Percentiles rank a stretch among this genome's conserved stretches.
Conservation (phyloP, 23 tunicate species). For the Phallusia fumigata region DNA sequence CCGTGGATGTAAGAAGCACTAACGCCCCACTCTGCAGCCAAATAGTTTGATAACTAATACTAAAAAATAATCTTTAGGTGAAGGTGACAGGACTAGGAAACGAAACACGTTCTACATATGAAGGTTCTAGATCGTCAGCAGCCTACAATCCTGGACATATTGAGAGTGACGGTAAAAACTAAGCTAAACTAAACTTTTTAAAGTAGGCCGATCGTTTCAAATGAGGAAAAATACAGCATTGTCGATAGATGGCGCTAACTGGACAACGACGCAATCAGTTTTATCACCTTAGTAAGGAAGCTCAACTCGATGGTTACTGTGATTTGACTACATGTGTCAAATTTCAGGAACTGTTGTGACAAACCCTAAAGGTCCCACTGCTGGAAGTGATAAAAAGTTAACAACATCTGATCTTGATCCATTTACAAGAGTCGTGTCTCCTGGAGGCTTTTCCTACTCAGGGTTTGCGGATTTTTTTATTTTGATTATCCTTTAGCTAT, state of each 20-base stretch:
- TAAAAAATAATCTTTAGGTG: constrained; percentile 4
- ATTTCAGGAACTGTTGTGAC: constrained; percentile 16
- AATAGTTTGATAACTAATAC: too few species aligned
- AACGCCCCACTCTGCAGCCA: too few species aligned
- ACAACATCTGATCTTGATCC: constrained; percentile 31
- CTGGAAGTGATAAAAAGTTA: constrained; percentile 5
- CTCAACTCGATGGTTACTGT: too few species aligned
- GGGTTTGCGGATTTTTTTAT: constrained; percentile 20
- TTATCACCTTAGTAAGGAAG: too few species aligned
- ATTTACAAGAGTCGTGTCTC: constrained; percentile 47
- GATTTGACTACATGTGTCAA: too few species aligned
- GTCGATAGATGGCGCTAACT: too few species aligned
- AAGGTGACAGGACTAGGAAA: constrained; percentile 43
- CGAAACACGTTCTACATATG: neutral
- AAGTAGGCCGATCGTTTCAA: too few species aligned
- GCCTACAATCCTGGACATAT: constrained; percentile 47
- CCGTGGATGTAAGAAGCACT: too few species aligned
- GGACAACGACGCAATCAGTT: too few species aligned
- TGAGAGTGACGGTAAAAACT: constrained; percentile 29
- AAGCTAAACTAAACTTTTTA: too few species aligned
- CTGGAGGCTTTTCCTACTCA: constrained; percentile 53
- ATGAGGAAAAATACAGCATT: too few species aligned
- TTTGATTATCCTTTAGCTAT: too few species aligned
- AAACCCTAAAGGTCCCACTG: constrained; percentile 12
- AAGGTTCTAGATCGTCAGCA: constrained; percentile 22